Conservation (phyloP, 2,797 vertebrate genomes). For the Anabacerthia variegaticeps region DNA sequence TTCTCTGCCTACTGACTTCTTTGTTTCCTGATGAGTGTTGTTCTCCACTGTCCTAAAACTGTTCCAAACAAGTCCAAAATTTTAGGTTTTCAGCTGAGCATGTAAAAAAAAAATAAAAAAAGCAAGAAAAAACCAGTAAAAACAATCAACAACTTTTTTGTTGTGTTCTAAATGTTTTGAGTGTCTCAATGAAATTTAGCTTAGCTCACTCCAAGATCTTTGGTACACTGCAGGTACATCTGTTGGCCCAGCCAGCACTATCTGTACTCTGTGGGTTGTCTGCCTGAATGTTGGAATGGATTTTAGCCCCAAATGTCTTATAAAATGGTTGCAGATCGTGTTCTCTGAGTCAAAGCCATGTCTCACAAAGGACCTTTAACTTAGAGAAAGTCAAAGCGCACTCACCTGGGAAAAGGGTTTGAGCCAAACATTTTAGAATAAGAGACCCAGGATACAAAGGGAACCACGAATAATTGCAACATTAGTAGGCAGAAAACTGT, state of each 20-base stretch:
- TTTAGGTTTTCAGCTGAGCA: neutral
- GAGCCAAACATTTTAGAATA: slow-evolving; percentile 61
- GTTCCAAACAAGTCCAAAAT: neutral
- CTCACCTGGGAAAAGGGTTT: slow-evolving; percentile 62
- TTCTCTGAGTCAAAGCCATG: slow-evolving; percentile 41
- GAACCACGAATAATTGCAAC: slow-evolving; percentile 52
- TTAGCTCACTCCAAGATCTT: neutral
- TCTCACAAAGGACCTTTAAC: slow-evolving; percentile 68
- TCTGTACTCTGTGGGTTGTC: neutral
- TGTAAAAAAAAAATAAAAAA: neutral
- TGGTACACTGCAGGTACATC: rapidly evolving
- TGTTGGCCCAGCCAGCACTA: neutral
- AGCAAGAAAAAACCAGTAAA: neutral
- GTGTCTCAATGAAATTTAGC: neutral
- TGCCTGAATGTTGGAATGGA: neutral
- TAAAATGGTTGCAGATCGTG: neutral
- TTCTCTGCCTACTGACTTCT: neutral
- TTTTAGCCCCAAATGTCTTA: slow-evolving; percentile 12
- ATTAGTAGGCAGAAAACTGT: slow-evolving; percentile 62
- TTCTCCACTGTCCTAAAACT: neutral
- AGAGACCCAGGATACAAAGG: slow-evolving; percentile 47
- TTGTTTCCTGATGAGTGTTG: rapidly evolving
- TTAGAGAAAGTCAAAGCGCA: slow-evolving; percentile 40
- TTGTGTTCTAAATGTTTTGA: neutral
- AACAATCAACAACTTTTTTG: neutral